Evolutionary conservation across 2,888 invertebrate species (phyloP), one percentile per base, ranked within the genome.

Genomic region (Agrochola lychnidis): DNA sequence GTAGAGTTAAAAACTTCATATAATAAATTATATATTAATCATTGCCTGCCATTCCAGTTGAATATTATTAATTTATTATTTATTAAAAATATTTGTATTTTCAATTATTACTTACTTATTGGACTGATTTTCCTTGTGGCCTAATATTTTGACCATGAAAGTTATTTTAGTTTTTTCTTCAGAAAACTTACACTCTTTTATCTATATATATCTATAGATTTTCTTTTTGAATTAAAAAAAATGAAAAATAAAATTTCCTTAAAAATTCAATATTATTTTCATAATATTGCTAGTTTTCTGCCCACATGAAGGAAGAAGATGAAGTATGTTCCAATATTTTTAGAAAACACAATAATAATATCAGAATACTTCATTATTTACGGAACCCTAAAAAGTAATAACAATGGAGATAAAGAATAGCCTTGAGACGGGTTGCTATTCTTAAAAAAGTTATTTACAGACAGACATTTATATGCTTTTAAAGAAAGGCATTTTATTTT

Each of bases 401-500:
- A 82, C 80, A 82, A 80, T 80, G 64, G 68, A 61, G n/a, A 56
- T 71, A 79, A 63, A 64, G 67, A 59, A 68, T 48, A 51, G 14
- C 84, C 70, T 84, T 72, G 75, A 48, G 48, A 40, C 70, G 48
- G 57, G 67, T 67, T 79, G 84, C 42, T 71, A 68, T 83, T 82
- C 59, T 71, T 71, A 68, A 72, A 68, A 62, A 62, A 64, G 19
- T 19, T 83, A 66, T 72, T 62, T 72, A 61, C 57, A 66, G 83
- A 83, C 69, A 10, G 1, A 53, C 48, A 51, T 70, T 62, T 45
- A 40, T 67, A 25, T n/a, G 42, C 14, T 62, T 62, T 12, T 63
- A 25, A 66, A 73, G 83, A 83, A 73, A 79, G 67, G 67, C 9
- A 36, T 59, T 16, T 69, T 76, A 76, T 76, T 70, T 82, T 81